phyloP scores from a whole-genome alignment of 92 coral and sea anemone genomes.

The Plumapathes pennacea region DNA sequence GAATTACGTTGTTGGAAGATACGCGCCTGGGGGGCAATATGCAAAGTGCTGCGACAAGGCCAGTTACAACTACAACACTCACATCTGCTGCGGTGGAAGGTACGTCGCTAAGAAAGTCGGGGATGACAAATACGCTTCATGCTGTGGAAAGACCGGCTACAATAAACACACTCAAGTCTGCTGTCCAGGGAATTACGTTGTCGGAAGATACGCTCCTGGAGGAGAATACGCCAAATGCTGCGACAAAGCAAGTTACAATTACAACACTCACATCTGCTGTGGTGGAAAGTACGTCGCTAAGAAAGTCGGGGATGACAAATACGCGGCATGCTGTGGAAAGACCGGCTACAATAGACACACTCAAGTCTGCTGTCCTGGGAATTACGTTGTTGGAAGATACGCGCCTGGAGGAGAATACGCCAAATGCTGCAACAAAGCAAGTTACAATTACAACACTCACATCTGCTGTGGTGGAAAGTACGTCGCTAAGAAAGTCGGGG shows the following conservation, averaged over 20 bases:
- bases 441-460: conserved; percentile 7
- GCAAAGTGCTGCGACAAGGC: conserved; percentile 32
- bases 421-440: conserved; percentile 12
- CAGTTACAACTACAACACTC: conserved; percentile 8
- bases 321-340: conserved; percentile 31
- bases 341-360: conserved; percentile 16
- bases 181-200: conserved; percentile 19
- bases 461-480: conserved; percentile 45
- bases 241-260: conserved; percentile 18
- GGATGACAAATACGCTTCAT: conserved; percentile 15
- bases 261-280: conserved; percentile 28
- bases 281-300: conserved; percentile 13
- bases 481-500: conserved; percentile 18
- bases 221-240: conserved; percentile 29
- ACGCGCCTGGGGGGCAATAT: conserved; percentile 1
- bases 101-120: not conserved
- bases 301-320: conserved; percentile 5
- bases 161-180: conserved; percentile 31
- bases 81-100: conserved; percentile 32
- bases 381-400: conserved; percentile 10
- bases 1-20: conserved; percentile 5
- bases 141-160: conserved; percentile 22
- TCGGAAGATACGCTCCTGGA: conserved; percentile 20
- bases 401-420: conserved; percentile 16
- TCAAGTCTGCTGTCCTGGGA: conserved; percentile 32